Percentiles rank a stretch among this genome's conserved stretches.
These are phyloP conservation scores for Apotomis turbidana DNA, from an alignment of 2,888 invertebrate genomes.

Conservation along the genomic window DNA sequence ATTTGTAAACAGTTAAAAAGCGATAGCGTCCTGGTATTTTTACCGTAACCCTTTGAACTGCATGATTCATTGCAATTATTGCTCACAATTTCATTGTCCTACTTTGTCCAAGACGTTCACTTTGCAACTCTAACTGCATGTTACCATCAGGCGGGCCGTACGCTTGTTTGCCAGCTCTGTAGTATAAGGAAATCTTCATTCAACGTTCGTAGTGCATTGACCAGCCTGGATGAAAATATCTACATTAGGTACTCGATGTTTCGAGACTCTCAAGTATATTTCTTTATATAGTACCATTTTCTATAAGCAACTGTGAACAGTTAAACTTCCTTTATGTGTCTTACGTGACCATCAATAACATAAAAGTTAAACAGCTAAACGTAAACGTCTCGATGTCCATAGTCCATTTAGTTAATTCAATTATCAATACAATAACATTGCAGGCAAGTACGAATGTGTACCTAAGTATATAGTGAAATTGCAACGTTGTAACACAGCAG, in stretches of 20 bases:
- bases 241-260: background rate
- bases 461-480: background rate
- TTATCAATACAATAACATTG: background rate
- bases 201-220: conserved; percentile 13
- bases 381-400: background rate
- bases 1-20: conserved; percentile 1
- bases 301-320: background rate
- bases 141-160: background rate
- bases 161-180: no score
- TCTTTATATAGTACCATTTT: background rate
- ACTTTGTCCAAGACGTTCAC: conserved; percentile 21
- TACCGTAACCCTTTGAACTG: conserved; percentile 25
- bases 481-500: background rate
- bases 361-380: background rate
- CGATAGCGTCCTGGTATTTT: conserved; percentile 10
- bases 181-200: background rate
- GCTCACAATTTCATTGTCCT: conserved; percentile 23
- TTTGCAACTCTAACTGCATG: conserved; percentile 1
- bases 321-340: background rate
- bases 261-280: background rate
- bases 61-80: conserved; percentile 28
- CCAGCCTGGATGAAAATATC: background rate
- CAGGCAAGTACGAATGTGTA: background rate
- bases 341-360: background rate
- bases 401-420: background rate